Evolutionary conservation across 2,113 vertebrate genomes (phyloP).

Genomic region (Narcine bancroftii): DNA sequence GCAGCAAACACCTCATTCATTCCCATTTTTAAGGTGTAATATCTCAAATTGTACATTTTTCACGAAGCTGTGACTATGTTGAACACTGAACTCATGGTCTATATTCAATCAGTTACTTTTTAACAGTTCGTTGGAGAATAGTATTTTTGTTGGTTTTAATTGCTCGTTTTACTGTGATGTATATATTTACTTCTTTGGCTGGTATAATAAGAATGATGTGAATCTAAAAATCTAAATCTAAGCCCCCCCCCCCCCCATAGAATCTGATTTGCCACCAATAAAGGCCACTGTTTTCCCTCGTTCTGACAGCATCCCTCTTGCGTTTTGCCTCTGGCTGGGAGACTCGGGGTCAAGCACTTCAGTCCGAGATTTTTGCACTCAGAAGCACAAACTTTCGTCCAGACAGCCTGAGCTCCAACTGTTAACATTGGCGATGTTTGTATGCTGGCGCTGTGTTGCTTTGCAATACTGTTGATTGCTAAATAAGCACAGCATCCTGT

Average conservation of each 20-base stretch:
- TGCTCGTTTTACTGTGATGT: no score
- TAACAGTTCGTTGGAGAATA: no score
- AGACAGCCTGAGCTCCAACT: neutral
- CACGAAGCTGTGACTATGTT: no score
- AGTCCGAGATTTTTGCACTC: neutral
- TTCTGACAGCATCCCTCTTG: neutral
- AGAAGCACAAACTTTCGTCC: neutral
- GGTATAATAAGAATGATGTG: no score
- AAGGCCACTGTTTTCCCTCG: neutral
- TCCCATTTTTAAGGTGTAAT: neutral
- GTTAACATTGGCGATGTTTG: neutral
- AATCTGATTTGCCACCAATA: no score
- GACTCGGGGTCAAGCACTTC: neutral
- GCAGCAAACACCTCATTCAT: neutral
- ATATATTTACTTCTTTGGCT: no score
- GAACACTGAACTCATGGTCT: no score
- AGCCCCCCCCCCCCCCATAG: no score
- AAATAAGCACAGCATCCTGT: neutral
- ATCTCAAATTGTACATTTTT: no score
- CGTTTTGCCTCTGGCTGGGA: neutral
- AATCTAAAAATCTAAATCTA: neutral
- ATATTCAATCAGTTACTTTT: no score
- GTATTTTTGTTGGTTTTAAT: no score
- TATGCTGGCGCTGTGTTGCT: neutral
- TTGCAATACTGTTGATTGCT: neutral